Evolutionary conservation across 2,888 invertebrate genomes (phyloP), one percentile per base, ranked within the genome.

Genomic region (Pelosia muscerda): DNA sequence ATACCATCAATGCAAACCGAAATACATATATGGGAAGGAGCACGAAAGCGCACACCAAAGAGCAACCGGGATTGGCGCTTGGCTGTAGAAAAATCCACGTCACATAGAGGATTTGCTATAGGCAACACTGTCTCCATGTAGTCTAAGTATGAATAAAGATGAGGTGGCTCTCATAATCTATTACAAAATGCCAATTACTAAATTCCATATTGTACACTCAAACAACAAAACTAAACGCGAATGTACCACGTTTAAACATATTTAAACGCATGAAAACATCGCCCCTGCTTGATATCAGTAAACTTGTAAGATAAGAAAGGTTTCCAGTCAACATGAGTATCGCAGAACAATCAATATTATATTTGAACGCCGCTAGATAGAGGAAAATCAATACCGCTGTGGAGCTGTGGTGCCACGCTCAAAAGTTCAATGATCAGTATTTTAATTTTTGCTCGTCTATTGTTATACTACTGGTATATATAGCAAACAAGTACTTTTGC

Each of bases 311-410:
- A 90, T 88, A 90, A 85, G 71, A 76, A 71, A 68, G 69, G 59
- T 68, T 76, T 71, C 53, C 28, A 67, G 73, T 82, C 88, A 89
- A 90, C 86, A 89, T 76, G 73, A 73, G 74, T 89, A 90, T 89
- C 88, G 74, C 81, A 76, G 82, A 83, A 88, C 84, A 89, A 88
- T 90, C 89, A 89, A 91, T 91, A 90, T 84, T 79, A 77, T 87
- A 88, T 90, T 88, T 87, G 74, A 84, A 81, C 84, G 81, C 75
- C 61, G 73, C 73, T 67, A 84, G 85, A 86, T 87, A 86, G 82
- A 78, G 70, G 79, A 83, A 88, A 57, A 90, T 89, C 89, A 88
- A 82, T 80, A 81, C 71, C 63, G 84, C 82, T 84, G 69, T 13
- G 66, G 54, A 57, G 66, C 42, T 15, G 60, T 42, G 60, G 42